A percentile compares a stretch with the other conserved stretches of the same genome.
Evolutionary conservation across 2,113 vertebrate genomes (phyloP).

Genomic region (Nansenia antarctica): DNA sequence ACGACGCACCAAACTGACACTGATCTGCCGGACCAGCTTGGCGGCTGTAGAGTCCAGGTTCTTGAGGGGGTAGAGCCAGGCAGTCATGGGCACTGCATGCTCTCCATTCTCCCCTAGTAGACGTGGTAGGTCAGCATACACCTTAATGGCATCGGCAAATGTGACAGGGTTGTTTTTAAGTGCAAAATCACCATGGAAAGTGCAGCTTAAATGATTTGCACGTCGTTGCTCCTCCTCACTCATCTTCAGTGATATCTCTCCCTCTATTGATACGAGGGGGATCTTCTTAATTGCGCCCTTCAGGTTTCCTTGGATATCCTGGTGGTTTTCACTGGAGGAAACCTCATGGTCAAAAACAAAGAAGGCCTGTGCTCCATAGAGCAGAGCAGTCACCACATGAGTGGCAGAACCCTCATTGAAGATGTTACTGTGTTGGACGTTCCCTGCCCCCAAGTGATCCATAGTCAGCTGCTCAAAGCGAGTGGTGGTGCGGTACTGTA

Average conservation of each 20-base stretch:
- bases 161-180: slow-evolving; percentile 30
- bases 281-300: slow-evolving; percentile 29
- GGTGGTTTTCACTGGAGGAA: slow-evolving; percentile 17
- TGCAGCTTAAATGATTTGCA: slow-evolving; percentile 34
- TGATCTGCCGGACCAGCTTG: slow-evolving; percentile 38
- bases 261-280: slow-evolving; percentile 21
- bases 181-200: slow-evolving; percentile 45
- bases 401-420: slow-evolving; percentile 44
- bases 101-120: slow-evolving; percentile 35
- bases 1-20: slow-evolving; percentile 25
- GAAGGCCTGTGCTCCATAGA: slow-evolving; percentile 50
- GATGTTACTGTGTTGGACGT: slow-evolving; percentile 32
- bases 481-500: slow-evolving; percentile 36
- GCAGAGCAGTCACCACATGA: slow-evolving; percentile 42
- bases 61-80: slow-evolving; percentile 32
- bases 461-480: slow-evolving; percentile 41
- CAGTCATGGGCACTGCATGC: slow-evolving; percentile 29
- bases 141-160: slow-evolving; percentile 34
- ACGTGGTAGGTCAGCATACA: slow-evolving; percentile 35
- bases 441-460: slow-evolving; percentile 40
- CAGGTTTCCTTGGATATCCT: slow-evolving; percentile 31
- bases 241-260: slow-evolving; percentile 26
- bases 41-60: slow-evolving; percentile 41
- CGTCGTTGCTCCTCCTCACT: slow-evolving; percentile 21
- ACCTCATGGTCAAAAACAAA: slow-evolving; percentile 49